A percentile compares a stretch with the other conserved stretches of the same genome.
Evolutionary conservation across 2,797 vertebrate species (phyloP).

Genomic region (Mycteria americana): DNA sequence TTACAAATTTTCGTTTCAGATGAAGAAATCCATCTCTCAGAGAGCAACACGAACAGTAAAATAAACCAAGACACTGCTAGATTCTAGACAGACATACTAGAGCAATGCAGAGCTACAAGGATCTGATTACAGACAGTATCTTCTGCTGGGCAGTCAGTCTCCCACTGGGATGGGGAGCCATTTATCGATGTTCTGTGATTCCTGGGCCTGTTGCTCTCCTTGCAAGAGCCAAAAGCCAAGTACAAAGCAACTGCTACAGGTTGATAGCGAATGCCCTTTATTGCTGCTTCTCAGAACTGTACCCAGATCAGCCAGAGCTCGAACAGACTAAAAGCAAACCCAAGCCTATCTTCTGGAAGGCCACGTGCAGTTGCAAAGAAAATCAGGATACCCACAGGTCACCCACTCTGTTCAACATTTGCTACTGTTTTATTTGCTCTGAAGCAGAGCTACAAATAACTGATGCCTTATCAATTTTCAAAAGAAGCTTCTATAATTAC

Average conservation of each 20-base stretch:
- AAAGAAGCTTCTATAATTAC: constrained; percentile 11
- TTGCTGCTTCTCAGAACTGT: not conserved
- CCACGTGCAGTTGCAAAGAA: not conserved
- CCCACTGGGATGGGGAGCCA: not conserved
- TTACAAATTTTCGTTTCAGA: constrained; percentile 17
- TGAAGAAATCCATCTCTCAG: not conserved
- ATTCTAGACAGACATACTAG: not conserved
- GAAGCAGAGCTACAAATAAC: constrained; percentile 9
- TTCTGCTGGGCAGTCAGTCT: not conserved
- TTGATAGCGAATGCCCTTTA: not conserved
- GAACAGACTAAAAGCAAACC: not conserved
- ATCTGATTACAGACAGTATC: not conserved
- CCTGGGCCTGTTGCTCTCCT: not conserved
- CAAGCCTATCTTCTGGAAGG: not conserved
- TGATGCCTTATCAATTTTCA: not conserved
- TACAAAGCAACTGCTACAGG: not conserved
- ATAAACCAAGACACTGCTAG: not conserved
- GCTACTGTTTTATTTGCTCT: not conserved
- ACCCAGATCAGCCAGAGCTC: not conserved
- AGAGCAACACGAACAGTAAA: not conserved
- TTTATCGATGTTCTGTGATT: not conserved
- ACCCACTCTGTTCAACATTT: not conserved
- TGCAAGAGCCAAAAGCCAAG: not conserved
- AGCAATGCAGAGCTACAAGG: not conserved
- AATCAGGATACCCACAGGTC: not conserved